A percentile compares a stretch with the other conserved stretches of the same genome.
Conservation (phyloP, 1,140 invertebrate genomes). For the Cryptotermes secundus region DNA sequence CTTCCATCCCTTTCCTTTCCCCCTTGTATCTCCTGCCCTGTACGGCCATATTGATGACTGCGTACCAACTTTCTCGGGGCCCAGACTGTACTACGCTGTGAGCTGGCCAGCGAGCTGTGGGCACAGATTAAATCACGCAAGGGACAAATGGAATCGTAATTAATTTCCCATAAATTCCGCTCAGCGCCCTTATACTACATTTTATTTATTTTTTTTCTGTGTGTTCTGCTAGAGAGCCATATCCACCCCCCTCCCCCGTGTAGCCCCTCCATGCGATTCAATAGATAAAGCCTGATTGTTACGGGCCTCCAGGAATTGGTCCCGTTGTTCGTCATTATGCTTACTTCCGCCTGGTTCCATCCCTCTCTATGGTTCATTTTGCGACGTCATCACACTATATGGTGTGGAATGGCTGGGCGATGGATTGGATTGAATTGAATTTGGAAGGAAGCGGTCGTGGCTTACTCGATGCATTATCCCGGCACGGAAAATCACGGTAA, state of each 20-base stretch:
- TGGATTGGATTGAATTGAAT: too few relatives aligned
- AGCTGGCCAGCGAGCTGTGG: not conserved
- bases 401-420: too few relatives aligned
- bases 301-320: not conserved
- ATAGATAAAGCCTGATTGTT: not conserved
- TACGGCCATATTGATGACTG: too few relatives aligned
- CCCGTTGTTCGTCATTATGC: not conserved
- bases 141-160: constrained; percentile 12
- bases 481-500: too few relatives aligned
- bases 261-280: not conserved
- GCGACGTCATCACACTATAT: too few relatives aligned
- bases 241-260: too few relatives aligned
- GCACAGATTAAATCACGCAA: constrained; percentile 18
- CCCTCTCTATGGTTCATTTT: too few relatives aligned
- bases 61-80: not conserved
- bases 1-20: too few relatives aligned
- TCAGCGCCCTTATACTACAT: constrained; percentile 2
- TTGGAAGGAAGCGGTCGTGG: too few relatives aligned
- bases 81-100: not conserved
- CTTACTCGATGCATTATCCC: too few relatives aligned
- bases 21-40: too few relatives aligned
- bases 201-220: not conserved
- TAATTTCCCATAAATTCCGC: constrained; percentile 19
- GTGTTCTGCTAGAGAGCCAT: not conserved
- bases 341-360: not conserved